Percentiles rank a stretch among this genome's conserved stretches.
phyloP scores from a whole-genome alignment of 1,140 invertebrate species.

The Temnothorax nylanderi region DNA sequence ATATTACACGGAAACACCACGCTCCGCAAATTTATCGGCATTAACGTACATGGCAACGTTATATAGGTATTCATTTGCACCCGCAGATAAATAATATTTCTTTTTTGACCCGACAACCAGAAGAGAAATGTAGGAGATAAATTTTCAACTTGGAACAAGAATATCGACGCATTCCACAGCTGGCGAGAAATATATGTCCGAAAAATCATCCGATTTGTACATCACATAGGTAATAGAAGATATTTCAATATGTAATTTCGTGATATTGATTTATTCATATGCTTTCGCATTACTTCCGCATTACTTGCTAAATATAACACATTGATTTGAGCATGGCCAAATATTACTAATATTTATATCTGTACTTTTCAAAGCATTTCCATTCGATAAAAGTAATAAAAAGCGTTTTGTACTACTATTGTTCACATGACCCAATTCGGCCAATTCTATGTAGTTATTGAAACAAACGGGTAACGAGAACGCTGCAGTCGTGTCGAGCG shows the following conservation, averaged over 20 bases:
- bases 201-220: slow-evolving; percentile 10
- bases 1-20: slow-evolving; percentile 21
- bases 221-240: neutral
- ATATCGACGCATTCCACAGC: slow-evolving; percentile 9
- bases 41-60: slow-evolving; percentile 22
- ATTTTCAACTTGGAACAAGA: neutral
- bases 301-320: neutral
- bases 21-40: slow-evolving; percentile 26
- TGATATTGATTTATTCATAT: slow-evolving; percentile 14
- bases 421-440: slow-evolving; percentile 5
- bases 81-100: slow-evolving; percentile 38
- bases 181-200: neutral
- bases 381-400: slow-evolving; percentile 48
- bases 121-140: slow-evolving; percentile 1
- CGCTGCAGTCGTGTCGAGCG: neutral
- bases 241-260: slow-evolving; percentile 14
- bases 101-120: neutral
- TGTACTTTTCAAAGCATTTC: neutral
- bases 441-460: slow-evolving; percentile 27
- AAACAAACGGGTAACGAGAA: slow-evolving; percentile 39
- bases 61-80: slow-evolving; percentile 29
- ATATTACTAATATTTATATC: slow-evolving; percentile 10
- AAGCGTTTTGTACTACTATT: neutral
- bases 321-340: neutral
- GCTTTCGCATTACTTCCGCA: neutral